These are phyloP conservation scores for Pyrrhura leucotis DNA, from an alignment of 2,797 vertebrate genomes.

Conservation along the genomic window DNA sequence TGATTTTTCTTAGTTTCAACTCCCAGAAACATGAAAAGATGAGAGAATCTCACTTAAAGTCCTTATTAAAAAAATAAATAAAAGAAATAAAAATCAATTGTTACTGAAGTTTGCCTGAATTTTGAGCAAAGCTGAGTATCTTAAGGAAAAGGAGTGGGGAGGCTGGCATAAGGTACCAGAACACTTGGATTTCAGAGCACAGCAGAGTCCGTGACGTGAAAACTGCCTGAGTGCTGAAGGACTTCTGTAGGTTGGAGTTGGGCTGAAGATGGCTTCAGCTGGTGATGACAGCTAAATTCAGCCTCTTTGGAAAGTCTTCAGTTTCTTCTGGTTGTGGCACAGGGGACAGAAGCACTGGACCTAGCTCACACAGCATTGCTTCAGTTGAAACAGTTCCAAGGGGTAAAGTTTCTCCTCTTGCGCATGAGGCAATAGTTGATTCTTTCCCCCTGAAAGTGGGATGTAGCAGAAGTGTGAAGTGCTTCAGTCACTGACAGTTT, in stretches of 20 bases:
- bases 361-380: accelerated
- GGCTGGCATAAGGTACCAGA: neutral
- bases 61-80: neutral
- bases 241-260: neutral
- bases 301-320: neutral
- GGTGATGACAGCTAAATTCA: neutral
- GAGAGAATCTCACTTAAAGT: neutral
- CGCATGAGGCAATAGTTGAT: neutral
- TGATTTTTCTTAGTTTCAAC: neutral
- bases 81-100: neutral
- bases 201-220: neutral
- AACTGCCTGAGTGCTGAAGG: neutral
- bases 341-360: neutral
- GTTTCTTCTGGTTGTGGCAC: neutral
- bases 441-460: neutral
- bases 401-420: neutral
- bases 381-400: neutral
- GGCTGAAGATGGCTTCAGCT: neutral
- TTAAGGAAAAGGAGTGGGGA: neutral
- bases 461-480: neutral
- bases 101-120: neutral
- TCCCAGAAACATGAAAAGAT: neutral
- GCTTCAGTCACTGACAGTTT: neutral
- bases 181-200: neutral
- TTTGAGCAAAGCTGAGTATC: neutral